phyloP scores from a whole-genome alignment of 2,113 vertebrate species.

The Perognathus longimembris region DNA sequence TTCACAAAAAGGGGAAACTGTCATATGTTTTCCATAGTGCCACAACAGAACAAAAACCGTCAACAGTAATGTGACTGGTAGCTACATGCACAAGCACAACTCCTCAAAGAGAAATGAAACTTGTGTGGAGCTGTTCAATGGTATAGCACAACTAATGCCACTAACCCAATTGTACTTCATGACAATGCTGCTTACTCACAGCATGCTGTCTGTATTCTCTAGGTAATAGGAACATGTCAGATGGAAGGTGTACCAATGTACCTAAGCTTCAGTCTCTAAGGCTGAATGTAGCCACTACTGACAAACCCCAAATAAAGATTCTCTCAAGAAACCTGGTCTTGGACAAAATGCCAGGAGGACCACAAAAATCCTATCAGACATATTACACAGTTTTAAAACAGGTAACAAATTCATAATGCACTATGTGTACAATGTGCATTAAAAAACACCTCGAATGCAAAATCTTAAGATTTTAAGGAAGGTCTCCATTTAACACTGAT shows the following conservation, averaged over 20 bases:
- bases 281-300: background rate
- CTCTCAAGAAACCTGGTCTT: background rate
- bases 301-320: accelerated
- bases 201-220: background rate
- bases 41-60: background rate
- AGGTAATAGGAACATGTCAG: background rate
- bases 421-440: background rate
- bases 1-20: background rate
- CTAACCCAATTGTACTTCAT: background rate
- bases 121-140: too few relatives aligned
- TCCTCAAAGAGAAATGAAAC: background rate
- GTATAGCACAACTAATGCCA: accelerated
- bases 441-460: background rate
- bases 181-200: background rate
- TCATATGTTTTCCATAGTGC: background rate
- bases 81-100: background rate
- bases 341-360: background rate
- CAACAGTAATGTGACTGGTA: background rate
- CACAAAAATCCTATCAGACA: background rate
- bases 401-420: background rate
- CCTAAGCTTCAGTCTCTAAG: background rate
- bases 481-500: background rate
- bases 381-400: background rate
- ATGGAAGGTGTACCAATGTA: background rate
- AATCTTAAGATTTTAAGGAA: accelerated